Evolutionary conservation across 2,888 invertebrate species (phyloP).

Genomic region (Carcina quercana): DNA sequence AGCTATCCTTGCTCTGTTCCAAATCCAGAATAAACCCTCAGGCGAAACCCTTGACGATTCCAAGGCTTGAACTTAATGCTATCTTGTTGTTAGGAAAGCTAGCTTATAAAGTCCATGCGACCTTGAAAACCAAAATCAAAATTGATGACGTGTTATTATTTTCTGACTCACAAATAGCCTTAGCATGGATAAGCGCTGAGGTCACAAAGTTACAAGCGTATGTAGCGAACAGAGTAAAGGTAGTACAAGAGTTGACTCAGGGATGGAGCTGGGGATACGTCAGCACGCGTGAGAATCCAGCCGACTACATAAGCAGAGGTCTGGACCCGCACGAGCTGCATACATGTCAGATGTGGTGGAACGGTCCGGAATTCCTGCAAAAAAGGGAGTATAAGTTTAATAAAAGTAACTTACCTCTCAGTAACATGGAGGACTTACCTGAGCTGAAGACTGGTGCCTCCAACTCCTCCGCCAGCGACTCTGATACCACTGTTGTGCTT

Average conservation of each 20-base stretch:
- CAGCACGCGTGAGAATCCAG: conserved; percentile 10
- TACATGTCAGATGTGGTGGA: conserved; percentile 5
- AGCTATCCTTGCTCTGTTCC: conserved; percentile 12
- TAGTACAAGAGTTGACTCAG: conserved; percentile 6
- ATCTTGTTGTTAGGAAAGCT: conserved; percentile 10
- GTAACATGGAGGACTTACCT: conserved; percentile 2
- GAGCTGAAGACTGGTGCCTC: no score
- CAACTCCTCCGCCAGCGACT: no score
- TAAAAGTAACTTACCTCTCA: background rate
- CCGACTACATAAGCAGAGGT: conserved; percentile 11
- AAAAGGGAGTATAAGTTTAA: conserved; percentile 3
- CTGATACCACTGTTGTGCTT: background rate
- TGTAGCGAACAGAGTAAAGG: conserved; percentile 14
- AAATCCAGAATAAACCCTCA: conserved; percentile 16
- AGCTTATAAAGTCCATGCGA: conserved; percentile 1
- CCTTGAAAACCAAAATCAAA: conserved; percentile 1
- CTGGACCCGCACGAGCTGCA: conserved; percentile 5
- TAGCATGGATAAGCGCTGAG: conserved; percentile 14
- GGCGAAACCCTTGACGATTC: conserved; percentile 10
- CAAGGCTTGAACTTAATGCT: conserved; percentile 14
- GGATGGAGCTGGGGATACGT: conserved; percentile 12
- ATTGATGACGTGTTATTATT: conserved; percentile 7
- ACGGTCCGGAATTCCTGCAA: conserved; percentile 3
- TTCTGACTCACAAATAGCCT: conserved; percentile 11
- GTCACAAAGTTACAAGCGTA: conserved; percentile 9